Percentiles rank a stretch among this genome's conserved stretches.
Conservation (phyloP, 1,140 invertebrate genomes). For the Megalonaias nervosa region DNA sequence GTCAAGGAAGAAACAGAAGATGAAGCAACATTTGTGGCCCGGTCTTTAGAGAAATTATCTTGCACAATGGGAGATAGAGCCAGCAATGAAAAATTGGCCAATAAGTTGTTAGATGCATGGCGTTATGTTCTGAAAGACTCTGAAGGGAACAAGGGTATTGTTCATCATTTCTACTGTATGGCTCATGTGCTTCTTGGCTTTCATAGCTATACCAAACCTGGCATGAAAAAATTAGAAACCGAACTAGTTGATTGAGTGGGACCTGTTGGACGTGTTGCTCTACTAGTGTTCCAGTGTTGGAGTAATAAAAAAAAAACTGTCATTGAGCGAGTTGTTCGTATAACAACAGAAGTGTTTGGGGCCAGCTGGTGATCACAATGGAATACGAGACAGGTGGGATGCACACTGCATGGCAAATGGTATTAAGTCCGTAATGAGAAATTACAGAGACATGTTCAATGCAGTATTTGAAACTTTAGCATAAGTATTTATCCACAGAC, state of each 20-base stretch:
- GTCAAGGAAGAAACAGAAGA: too few species aligned
- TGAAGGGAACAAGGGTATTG: background rate
- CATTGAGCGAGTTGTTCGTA: too few species aligned
- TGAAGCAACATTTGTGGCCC: background rate
- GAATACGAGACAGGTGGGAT: too few species aligned
- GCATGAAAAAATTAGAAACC: too few species aligned
- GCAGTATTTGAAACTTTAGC: conserved; percentile 17
- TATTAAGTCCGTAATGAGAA: conserved; percentile 19
- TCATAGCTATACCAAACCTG: background rate
- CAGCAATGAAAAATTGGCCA: conserved; percentile 13
- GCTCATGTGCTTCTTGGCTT: conserved; percentile 24
- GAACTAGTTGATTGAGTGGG: too few species aligned
- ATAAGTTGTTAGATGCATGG: conserved; percentile 16
- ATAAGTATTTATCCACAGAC: background rate
- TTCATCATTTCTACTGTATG: conserved; percentile 29
- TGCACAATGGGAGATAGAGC: background rate
- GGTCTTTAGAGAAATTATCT: conserved; percentile 1
- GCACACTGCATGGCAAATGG: conserved; percentile 11
- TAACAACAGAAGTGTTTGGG: conserved; percentile 17
- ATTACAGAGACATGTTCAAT: conserved; percentile 32
- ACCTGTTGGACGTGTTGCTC: conserved; percentile 8
- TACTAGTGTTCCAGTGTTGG: conserved; percentile 4
- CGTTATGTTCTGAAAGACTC: background rate
- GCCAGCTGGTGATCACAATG: conserved; percentile 23
- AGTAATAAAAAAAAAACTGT: conserved; percentile 2